A percentile compares a stretch with the other conserved stretches of the same genome.
phyloP scores from a whole-genome alignment of 37 sponge, comb jelly and placozoan species.

The Cladorhizidae sp. region DNA sequence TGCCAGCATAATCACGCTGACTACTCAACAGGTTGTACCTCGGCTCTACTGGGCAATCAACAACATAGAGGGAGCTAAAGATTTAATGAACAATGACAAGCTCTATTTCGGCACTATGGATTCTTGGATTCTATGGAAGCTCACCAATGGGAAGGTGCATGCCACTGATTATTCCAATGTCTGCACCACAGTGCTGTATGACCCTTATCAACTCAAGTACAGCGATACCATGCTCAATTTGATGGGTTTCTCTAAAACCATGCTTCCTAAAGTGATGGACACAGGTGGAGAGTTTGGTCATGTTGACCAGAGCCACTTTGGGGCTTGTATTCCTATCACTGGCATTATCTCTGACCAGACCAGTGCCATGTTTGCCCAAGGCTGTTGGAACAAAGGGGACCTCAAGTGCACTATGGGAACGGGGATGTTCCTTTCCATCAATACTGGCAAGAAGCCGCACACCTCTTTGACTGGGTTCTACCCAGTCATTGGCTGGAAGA shows the following conservation, averaged over 20 bases:
- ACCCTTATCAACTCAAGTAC: slow-evolving; percentile 83
- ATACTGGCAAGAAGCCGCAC: slow-evolving; percentile 78
- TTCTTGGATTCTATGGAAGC: slow-evolving; percentile 94
- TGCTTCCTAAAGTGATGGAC: slow-evolving; percentile 83
- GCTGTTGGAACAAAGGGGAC: slow-evolving; percentile 87
- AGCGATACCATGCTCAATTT: slow-evolving; percentile 57
- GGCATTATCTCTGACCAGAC: slow-evolving; percentile 91
- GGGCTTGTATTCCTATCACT: slow-evolving; percentile 69
- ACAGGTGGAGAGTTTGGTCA: slow-evolving; percentile 73
- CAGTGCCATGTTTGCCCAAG: slow-evolving; percentile 89
- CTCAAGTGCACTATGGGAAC: slow-evolving; percentile 91
- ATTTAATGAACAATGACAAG: slow-evolving; percentile 50
- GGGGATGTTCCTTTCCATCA: slow-evolving; percentile 80
- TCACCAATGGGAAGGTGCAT: slow-evolving; percentile 82
- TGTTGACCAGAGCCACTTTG: slow-evolving; percentile 60
- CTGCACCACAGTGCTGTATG: slow-evolving; percentile 77
- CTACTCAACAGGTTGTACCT: slow-evolving; percentile 61
- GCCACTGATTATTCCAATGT: slow-evolving; percentile 93
- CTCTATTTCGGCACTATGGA: slow-evolving; percentile 94
- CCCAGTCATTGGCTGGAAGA: slow-evolving; percentile 95
- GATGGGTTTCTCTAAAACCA: slow-evolving; percentile 64
- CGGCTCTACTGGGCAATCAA: slow-evolving; percentile 83
- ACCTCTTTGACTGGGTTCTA: slow-evolving; percentile 84
- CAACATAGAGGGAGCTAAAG: slow-evolving; percentile 65
- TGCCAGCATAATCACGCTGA: slow-evolving; percentile 66